Evolutionary conservation across 2,888 invertebrate species (phyloP).

Genomic region (Caenorhabditis becei): DNA sequence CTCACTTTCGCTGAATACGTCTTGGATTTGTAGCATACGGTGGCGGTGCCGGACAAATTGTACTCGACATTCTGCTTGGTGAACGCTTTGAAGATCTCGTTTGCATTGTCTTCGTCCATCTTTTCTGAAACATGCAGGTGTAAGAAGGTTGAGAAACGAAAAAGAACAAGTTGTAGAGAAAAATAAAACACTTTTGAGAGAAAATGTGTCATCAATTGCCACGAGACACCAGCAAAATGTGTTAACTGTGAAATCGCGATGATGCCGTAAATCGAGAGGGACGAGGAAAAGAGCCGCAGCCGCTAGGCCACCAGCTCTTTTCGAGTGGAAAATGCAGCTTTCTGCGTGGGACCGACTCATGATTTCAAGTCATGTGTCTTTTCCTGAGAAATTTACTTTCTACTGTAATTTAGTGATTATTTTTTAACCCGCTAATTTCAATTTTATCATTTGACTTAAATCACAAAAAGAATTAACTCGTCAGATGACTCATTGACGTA

Average conservation of each 20-base stretch:
- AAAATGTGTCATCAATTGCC: constrained; percentile 27
- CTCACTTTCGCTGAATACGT: constrained; percentile 63
- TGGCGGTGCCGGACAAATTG: constrained; percentile 38
- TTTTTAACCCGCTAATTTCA: background rate
- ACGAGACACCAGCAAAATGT: constrained; percentile 5
- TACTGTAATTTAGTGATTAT: constrained; percentile 26
- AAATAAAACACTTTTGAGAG: constrained; percentile 4
- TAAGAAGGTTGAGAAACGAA: background rate
- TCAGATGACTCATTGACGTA: constrained; percentile 15
- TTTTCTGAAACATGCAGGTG: constrained; percentile 1
- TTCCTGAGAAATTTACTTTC: constrained; percentile 13
- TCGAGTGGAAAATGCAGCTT: constrained; percentile 37
- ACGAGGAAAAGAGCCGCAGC: constrained; percentile 9
- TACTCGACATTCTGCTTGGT: constrained; percentile 57
- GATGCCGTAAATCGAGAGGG: constrained; percentile 32
- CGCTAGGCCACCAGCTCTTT: constrained; percentile 26
- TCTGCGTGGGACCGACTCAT: constrained; percentile 33
- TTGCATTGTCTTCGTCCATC: constrained; percentile 81
- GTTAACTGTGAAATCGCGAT: constrained; percentile 3
- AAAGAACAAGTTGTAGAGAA: constrained; percentile 1
- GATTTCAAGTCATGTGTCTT: constrained; percentile 38
- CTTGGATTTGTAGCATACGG: constrained; percentile 53
- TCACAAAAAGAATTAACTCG: background rate
- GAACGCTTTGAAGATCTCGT: constrained; percentile 76
- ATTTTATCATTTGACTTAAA: background rate